Base-by-base conservation (phyloP, 2,888 invertebrate species). In the Mimumesa dahlbomi region DNA sequence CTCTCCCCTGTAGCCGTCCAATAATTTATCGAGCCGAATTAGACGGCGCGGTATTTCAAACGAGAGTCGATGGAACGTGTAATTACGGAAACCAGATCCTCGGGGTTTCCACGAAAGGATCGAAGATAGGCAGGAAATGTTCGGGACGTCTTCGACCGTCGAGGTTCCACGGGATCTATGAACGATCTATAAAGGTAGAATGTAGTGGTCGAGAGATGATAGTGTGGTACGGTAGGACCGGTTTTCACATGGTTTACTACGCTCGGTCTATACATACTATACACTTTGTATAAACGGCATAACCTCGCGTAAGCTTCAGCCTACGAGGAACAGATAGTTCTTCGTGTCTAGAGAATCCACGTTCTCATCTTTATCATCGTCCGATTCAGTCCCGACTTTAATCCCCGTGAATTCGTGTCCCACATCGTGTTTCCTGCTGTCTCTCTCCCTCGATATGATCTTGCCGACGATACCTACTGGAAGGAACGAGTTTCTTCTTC, bases 151-250 rank as follows among this genome's bases (percentile, higher is more conserved):
- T 46, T 50, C 52, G 52, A 57, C 40, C 16, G 40, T 36, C 36
- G 18, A 6, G 34, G 34, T 7, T 34, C 34, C 34, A 34, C 2
- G 34, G 34, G 34, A 34, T 34, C 34, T 11, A 34, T 11, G 34
- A 11, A 25, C 25, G 34, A 34, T 34, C 11, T n/a, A 34, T 34
- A n/a, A 34, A 11, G 34, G n/a, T n/a, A n/a, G n/a, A n/a, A n/a
- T 7, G 25, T 40, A 31, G 49, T 58, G n/a, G 18, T 34, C 4
- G 40, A 38, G 42, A 38, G 42, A 22, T 36, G 45, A 46, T 22
- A 36, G n/a, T 34, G 63, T 56, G 65, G 48, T 48, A 71, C 64
- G 62, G 78, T 49, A 72, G 63, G 76, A 81, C 79, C 79, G 79
- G 79, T 80, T 81, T 62, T 45, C 59, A 67, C 52, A 48, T 64